phyloP scores from a whole-genome alignment of 1,140 invertebrate genomes.

The Tachypleus tridentatus region DNA sequence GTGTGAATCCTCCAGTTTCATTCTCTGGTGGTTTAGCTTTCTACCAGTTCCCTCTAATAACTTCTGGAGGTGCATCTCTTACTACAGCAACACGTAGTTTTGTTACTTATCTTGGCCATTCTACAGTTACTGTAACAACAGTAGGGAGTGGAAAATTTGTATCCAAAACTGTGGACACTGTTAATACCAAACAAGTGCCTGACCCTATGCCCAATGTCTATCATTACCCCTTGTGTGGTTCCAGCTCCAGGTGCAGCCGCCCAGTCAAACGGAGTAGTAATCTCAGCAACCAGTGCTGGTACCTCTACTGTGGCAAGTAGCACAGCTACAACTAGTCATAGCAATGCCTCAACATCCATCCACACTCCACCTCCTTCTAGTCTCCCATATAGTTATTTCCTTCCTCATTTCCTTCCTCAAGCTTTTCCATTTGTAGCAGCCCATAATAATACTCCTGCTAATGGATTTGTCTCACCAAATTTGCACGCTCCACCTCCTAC shows the following conservation, averaged over 20 bases:
- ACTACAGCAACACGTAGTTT: conserved; percentile 15
- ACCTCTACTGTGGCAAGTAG: conserved; percentile 15
- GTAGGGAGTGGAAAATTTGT: conserved; percentile 6
- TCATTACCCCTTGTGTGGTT: conserved; percentile 6
- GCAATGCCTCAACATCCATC: conserved; percentile 6
- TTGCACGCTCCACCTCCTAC: conserved; percentile 9
- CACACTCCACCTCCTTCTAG: conserved; percentile 10
- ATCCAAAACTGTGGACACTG: conserved; percentile 10
- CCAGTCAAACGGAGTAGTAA: conserved; percentile 2
- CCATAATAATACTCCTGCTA: conserved; percentile 10
- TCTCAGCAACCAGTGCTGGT: conserved; percentile 9
- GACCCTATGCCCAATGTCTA: neutral
- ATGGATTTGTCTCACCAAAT: conserved; percentile 16
- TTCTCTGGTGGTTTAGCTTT: too few species aligned
- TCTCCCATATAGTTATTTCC: conserved; percentile 7
- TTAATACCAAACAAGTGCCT: conserved; percentile 1
- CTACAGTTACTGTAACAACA: conserved; percentile 12
- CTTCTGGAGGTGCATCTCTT: conserved; percentile 14
- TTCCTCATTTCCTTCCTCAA: conserved; percentile 16
- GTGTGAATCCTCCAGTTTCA: conserved; percentile 4
- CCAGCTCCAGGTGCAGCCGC: conserved; percentile 3
- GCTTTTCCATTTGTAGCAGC: conserved; percentile 17
- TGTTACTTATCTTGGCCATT: conserved; percentile 11
- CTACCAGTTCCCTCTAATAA: conserved; percentile 13
- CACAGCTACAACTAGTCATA: conserved; percentile 14